phyloP scores from a whole-genome alignment of 2,888 invertebrate species.

The Drosophila mercatorum region DNA sequence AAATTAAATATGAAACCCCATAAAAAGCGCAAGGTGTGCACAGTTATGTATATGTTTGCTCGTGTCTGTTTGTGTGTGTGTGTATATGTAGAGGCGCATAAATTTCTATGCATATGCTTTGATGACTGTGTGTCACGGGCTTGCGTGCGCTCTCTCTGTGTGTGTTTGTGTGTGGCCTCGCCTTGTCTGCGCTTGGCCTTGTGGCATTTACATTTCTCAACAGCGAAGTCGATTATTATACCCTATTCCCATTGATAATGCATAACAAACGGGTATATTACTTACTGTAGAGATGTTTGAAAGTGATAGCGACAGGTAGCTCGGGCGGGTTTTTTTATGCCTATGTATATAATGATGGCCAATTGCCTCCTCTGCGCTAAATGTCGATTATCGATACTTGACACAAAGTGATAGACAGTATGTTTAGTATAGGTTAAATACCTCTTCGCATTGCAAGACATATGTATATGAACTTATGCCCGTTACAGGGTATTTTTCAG shows the following conservation, averaged over 20 bases:
- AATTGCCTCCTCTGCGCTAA: neutral
- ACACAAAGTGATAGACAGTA: neutral
- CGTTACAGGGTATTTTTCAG: neutral
- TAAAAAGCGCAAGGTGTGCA: slow-evolving; percentile 53
- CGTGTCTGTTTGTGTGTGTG: slow-evolving; percentile 5
- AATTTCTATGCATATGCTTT: slow-evolving; percentile 47
- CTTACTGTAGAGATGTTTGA: neutral
- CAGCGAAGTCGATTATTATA: slow-evolving; percentile 48
- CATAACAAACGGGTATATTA: neutral
- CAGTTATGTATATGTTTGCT: slow-evolving; percentile 24
- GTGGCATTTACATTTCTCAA: slow-evolving; percentile 79
- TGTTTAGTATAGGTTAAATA: too few relatives aligned
- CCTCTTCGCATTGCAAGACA: too few relatives aligned
- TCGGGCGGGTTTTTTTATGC: too few relatives aligned
- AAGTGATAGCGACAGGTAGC: too few relatives aligned
- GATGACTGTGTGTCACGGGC: slow-evolving; percentile 68
- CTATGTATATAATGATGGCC: neutral
- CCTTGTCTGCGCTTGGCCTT: slow-evolving; percentile 80
- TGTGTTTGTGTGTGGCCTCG: slow-evolving; percentile 68
- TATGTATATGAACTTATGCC: neutral
- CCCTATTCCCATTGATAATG: slow-evolving; percentile 9
- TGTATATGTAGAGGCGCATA: slow-evolving; percentile 38
- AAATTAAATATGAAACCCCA: slow-evolving; percentile 20
- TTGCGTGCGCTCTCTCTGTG: slow-evolving; percentile 57
- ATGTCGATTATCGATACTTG: neutral